Base-by-base conservation (phyloP, 2,113 vertebrate genomes). In the Anarhynchus alexandrinus region DNA sequence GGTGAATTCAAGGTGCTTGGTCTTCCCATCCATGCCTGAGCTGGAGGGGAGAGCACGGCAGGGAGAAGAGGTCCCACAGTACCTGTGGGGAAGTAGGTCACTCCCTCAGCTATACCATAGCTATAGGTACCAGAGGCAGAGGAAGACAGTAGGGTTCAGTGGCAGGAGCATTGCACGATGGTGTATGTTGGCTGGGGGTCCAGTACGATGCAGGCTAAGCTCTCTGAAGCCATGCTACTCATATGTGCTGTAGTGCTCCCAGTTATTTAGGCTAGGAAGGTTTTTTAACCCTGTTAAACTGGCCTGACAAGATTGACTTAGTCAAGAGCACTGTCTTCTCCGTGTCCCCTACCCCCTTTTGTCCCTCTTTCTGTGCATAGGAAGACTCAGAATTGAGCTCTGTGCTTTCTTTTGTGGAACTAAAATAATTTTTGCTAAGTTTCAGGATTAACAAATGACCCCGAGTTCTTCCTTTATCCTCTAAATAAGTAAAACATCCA, bases 11-110 rank as follows among this genome's bases (percentile, higher is more conserved):
- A 26, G 30, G 42, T 18, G 22, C n/a, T 70, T 62, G 42, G 4
- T 30, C 23, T 42, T 87, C 61, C 54, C 22, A 25, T n/a, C n/a
- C 23, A 3, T 67, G 38, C 62, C 66, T 65, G 90, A 86, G n/a
- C 23, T 64, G 47, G 32, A 71, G 45, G 18, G 27, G 25, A 65
- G 29, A 76, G 47, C 29, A 4, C 22, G 67, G 70, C 73, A 74
- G 47, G 43, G 57, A 79, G 45, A 32, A 38, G 26, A 12, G 52
- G 43, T 64, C 27, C 52, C 26, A n/a, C 26, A 59, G 52, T 9
- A 19, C 17, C 40, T 19, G 6, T n/a, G 47, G n/a, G 20, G 69
- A 70, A 52, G 26, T 2, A 42, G n/a, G 62, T 76, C 0, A 0
- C 18, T 79, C 42, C 54, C 52, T n/a, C 70, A 27, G 22, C 47